Base-by-base conservation (phyloP, 2,113 vertebrate genomes). In the Galbula dea region DNA sequence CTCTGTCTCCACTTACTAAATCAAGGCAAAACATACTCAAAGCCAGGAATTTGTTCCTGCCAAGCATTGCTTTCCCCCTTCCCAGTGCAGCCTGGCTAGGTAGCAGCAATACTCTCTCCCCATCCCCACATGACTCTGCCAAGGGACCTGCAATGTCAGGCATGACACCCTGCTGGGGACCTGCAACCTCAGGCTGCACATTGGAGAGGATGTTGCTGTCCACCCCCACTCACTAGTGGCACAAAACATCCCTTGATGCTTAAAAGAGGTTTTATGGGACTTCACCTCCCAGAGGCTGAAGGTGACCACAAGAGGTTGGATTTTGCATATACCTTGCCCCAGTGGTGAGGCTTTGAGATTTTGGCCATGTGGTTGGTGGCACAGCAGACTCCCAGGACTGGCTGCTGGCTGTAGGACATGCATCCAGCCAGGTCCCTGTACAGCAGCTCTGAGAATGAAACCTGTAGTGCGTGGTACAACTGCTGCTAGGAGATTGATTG, bases 401-500 rank as follows among this genome's bases (percentile, higher is more conserved):
- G 45, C 0, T 1, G 0, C 51, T 26, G 68, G 58, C 68, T 16
- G 2, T 1, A 26, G 54, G 23, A 26, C 51, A 12, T 0, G 4
- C 0, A 1, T 13, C 15, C 32, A 24, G 48, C 9, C 32, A 18
- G 36, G 22, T 41, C 52, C 37, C 36, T 17, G 34, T 16, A 17
- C n/a, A 32, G 61, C 20, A 7, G 32, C 78, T 80, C 45, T 8
- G 12, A 48, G n/a, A 62, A 15, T 6, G 52, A 41, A 68, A 48
- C 15, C 26, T 1, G 4, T 12, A 23, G 69, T 20, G 18, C 21
- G 5, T 3, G 3, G 17, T 11, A 26, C 8, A 49, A 46, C 66
- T 36, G 39, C 36, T 27, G 37, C 37, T 37, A 45, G 24, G 46
- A 39, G 13, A 24, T 17, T 8, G 1, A 49, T 58, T 58, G 24